Evolutionary conservation across 2,113 vertebrate species (phyloP).

Genomic region (Pelvicachromis taeniatus): DNA sequence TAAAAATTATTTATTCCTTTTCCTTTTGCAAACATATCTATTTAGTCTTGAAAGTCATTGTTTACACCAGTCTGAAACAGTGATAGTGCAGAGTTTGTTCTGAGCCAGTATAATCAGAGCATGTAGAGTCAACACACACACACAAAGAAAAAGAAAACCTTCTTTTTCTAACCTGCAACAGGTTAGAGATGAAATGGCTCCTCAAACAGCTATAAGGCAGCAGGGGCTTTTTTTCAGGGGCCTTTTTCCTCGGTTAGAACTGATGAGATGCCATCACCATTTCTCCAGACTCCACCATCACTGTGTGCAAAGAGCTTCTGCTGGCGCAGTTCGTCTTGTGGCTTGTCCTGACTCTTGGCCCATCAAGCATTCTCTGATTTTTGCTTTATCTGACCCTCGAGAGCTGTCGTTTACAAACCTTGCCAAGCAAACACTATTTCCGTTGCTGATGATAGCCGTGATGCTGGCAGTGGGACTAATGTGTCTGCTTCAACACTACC

Average conservation of each 20-base stretch:
- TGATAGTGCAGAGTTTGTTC: background rate
- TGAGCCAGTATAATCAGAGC: background rate
- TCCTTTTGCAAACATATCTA: conserved; percentile 3
- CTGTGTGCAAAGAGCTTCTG: background rate
- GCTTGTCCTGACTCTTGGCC: background rate
- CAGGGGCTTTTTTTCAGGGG: background rate
- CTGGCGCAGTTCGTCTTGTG: background rate
- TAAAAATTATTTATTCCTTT: background rate
- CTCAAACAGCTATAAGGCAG: background rate
- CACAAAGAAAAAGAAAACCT: background rate
- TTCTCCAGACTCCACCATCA: background rate
- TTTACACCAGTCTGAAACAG: background rate
- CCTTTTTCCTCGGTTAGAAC: background rate
- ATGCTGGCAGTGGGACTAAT: conserved; percentile 27
- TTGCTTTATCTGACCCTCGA: conserved; percentile 32
- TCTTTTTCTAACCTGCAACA: background rate
- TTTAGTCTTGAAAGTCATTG: background rate
- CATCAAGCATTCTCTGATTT: background rate
- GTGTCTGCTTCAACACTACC: conserved; percentile 10
- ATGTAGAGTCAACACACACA: background rate
- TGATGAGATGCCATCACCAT: background rate
- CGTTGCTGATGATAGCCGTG: conserved; percentile 17
- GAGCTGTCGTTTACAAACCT: conserved; percentile 26
- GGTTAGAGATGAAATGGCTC: background rate
- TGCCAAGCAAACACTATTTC: conserved; percentile 29